Evolutionary conservation across 2,113 vertebrate genomes (phyloP).

Genomic region (Pteronura brasiliensis): DNA sequence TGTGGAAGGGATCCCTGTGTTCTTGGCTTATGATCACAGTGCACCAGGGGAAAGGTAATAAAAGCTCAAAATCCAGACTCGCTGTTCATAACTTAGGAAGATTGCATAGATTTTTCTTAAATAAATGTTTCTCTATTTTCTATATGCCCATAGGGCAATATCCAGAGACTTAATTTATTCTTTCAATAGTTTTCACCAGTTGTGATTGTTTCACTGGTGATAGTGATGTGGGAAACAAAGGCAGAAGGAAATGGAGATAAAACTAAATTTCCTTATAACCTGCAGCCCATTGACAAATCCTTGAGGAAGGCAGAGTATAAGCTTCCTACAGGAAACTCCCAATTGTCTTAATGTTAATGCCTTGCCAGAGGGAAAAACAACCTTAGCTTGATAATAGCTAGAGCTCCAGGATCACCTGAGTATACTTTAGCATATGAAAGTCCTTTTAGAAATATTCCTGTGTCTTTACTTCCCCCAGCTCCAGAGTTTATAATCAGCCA

Average conservation of each 20-base stretch:
- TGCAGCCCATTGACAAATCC: background rate
- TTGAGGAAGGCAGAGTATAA: background rate
- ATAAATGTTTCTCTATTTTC: background rate
- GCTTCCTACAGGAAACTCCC: background rate
- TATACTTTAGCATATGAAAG: background rate
- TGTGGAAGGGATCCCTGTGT: background rate
- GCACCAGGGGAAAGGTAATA: background rate
- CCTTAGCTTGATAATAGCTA: background rate
- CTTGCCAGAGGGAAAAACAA: background rate
- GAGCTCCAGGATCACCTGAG: background rate
- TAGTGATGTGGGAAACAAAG: background rate
- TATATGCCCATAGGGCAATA: background rate
- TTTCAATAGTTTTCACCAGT: background rate
- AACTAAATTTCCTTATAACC: background rate
- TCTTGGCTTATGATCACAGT: background rate
- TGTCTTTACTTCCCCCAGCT: background rate
- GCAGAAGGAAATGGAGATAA: background rate
- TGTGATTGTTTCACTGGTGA: background rate
- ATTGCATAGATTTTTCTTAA: background rate
- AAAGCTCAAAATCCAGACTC: background rate
- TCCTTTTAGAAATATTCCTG: background rate
- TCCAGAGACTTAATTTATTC: background rate
- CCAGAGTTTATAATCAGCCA: background rate
- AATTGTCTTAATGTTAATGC: background rate
- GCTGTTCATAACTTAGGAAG: background rate